Percentiles rank a stretch among this genome's conserved stretches.
phyloP scores from a whole-genome alignment of 2,888 invertebrate genomes.

The Stenodera caucasica region DNA sequence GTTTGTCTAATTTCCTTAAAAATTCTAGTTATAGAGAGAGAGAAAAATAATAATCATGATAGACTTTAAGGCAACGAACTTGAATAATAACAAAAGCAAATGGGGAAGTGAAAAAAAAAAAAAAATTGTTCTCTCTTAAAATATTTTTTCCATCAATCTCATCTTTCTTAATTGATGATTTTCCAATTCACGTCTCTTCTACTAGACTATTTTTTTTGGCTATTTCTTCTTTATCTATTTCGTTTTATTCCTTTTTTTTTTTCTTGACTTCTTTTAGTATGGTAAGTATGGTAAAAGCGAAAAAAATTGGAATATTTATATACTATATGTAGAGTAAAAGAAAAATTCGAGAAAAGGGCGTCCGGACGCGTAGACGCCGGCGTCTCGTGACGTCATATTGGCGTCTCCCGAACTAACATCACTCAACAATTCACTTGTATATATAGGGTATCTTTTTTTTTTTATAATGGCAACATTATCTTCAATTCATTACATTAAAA shows the following conservation, averaged over 20 bases:
- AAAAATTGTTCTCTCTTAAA: too few relatives aligned
- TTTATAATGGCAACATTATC: too few relatives aligned
- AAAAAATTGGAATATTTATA: too few relatives aligned
- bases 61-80: not conserved
- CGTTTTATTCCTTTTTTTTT: not conserved
- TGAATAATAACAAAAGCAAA: not conserved
- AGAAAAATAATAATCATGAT: not conserved
- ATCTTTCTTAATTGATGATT: not conserved
- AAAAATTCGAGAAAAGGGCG: constrained; percentile 24
- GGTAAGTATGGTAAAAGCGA: too few relatives aligned
- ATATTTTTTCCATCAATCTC: too few relatives aligned
- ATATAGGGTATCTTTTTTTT: too few relatives aligned
- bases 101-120: not conserved
- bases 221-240: too few relatives aligned
- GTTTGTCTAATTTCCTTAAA: not conserved
- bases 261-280: not conserved
- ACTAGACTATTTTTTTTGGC: too few relatives aligned
- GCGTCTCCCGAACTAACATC: constrained; percentile 49
- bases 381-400: constrained; percentile 50
- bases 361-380: constrained; percentile 47
- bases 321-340: not conserved
- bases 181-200: not conserved
- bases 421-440: constrained; percentile 40
- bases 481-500: constrained; percentile 46
- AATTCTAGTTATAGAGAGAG: not conserved